Conservation (phyloP, 2,113 vertebrate species). For the Vulpes lagopus region DNA sequence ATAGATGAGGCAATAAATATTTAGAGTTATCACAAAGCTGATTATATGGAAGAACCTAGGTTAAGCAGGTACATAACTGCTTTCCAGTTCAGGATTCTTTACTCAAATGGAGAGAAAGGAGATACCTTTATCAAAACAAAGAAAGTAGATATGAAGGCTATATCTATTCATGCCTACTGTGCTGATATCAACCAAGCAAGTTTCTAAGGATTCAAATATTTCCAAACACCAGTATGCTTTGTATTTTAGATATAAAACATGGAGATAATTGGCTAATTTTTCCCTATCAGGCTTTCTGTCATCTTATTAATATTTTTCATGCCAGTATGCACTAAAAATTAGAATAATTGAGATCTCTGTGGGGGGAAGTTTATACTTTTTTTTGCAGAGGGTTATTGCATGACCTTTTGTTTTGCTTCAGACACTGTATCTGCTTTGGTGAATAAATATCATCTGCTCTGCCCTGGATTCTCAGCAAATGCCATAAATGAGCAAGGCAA, state of each 20-base stretch:
- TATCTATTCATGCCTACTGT: background rate
- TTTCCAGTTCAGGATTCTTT: background rate
- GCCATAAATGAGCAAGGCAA: conserved; percentile 15
- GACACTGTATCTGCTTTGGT: background rate
- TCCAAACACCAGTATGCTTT: background rate
- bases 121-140: background rate
- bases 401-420: conserved; percentile 15
- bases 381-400: background rate
- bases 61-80: background rate
- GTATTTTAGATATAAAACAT: background rate
- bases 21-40: background rate
- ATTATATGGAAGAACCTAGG: background rate
- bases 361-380: background rate
- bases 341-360: background rate
- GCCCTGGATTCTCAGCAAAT: conserved; percentile 20
- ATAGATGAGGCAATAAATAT: background rate
- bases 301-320: background rate
- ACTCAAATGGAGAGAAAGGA: background rate
- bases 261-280: background rate
- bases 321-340: background rate
- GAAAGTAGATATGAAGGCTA: background rate
- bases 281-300: background rate
- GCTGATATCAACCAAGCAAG: background rate
- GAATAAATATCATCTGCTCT: background rate
- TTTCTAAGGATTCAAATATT: background rate